Evolutionary conservation across 2,797 vertebrate genomes (phyloP).

Genomic region (Chelon labrosus): DNA sequence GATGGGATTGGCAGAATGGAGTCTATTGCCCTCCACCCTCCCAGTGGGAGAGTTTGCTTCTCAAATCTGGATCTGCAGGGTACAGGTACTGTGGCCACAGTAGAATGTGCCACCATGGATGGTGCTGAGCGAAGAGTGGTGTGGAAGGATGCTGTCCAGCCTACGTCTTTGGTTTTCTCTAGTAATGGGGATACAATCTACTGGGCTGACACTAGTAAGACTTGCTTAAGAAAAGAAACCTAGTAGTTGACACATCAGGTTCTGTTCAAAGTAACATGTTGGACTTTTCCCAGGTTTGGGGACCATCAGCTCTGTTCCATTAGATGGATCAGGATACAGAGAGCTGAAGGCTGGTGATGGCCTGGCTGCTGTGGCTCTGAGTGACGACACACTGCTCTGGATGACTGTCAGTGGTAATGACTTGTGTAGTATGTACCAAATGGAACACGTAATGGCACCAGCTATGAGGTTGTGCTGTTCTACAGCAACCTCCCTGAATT

Average conservation of each 20-base stretch:
- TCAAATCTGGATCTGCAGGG: constrained; percentile 72
- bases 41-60: constrained; percentile 86
- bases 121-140: constrained; percentile 78
- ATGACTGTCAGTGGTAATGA: constrained; percentile 82
- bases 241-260: accelerated
- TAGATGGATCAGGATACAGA: constrained; percentile 83
- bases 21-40: constrained; percentile 86
- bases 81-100: accelerated
- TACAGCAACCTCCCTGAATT: background rate
- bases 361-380: constrained; percentile 81
- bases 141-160: constrained; percentile 84
- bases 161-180: constrained; percentile 85
- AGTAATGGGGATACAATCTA: constrained; percentile 83
- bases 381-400: constrained; percentile 88
- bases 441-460: background rate
- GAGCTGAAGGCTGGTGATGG: constrained; percentile 80
- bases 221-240: background rate
- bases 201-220: constrained; percentile 90
- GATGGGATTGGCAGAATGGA: constrained; percentile 74
- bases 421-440: background rate
- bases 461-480: background rate
- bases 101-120: constrained; percentile 91
- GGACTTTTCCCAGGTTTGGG: constrained; percentile 61
- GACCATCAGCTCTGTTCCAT: constrained; percentile 64
- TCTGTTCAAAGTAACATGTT: background rate